Evolutionary conservation across 2,888 invertebrate species (phyloP), one percentile per base, ranked within the genome.

Genomic region (Theretra japonica): DNA sequence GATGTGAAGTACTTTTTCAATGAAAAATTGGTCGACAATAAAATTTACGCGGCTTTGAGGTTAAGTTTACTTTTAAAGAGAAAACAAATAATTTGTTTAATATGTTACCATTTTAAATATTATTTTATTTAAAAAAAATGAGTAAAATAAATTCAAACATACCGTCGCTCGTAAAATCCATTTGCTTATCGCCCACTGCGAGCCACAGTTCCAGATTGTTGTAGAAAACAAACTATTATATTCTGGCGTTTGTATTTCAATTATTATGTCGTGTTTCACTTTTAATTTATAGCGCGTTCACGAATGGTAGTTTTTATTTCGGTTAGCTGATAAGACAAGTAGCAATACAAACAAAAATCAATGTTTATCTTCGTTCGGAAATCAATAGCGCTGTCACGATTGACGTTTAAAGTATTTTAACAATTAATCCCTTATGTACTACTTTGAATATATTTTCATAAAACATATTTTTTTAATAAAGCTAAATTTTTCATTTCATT

Each of bases 141-240:
- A 23, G 11, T 65, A 17, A 1, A 56, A 69, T 19, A 57, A 17
- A 58, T 25, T 58, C 17, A 70, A 23, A 71, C 73, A 58, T 65
- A 74, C 56, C 60, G 73, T 73, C 69, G 23, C 73, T 70, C 19
- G 73, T 73, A 50, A 73, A 73, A 70, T 73, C 73, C 50, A 70
- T 69, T 25, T 28, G 19, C 50, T 69, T 73, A 73, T 71, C 65
- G 56, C 33, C 58, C 70, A 70, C 70, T 65, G 53, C 21, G 15
- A 57, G 57, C n/a, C 23, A 68, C 41, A 59, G 23, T 30, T 21
- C n/a, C 25, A 56, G 8, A n/a, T 25, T 8, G 17, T 8, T 50
- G 0, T 50, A 50, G 8, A 4, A 48, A 19, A 4, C 17, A 17
- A 19, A 68, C 17, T 53, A 7, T 19, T 11, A 19, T 28, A 15